Evolutionary conservation across 2,113 vertebrate genomes (phyloP), one percentile per base, ranked within the genome.

Genomic region (Vanacampus margaritifer): DNA sequence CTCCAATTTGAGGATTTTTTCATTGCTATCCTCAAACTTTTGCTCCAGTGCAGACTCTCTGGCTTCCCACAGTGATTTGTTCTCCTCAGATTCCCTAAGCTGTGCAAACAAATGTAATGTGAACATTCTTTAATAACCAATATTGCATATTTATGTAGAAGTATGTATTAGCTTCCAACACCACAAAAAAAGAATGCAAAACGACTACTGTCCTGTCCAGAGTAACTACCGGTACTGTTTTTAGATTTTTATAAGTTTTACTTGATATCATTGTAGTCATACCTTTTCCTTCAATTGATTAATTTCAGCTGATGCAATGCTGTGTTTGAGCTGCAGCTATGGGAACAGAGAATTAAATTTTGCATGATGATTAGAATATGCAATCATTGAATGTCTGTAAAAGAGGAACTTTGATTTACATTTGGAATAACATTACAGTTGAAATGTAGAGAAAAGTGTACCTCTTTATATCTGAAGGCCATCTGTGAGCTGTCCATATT

Each of bases 401-500:
- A 5, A 26, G 2, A 54, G 2, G 43, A 43, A 37, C 1, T 23
- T 39, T 35, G n/a, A 74, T 51, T 41, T 60, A 10, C 39, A 17
- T 62, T 23, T 62, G 13, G 23, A 45, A 43, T 24, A 43, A 26
- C 6, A 10, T 10, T 1, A 54, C 8, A 51, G 43, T 69, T 32
- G 39, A 6, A 9, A 21, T 48, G 36, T 35, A 5, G 16, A 5
- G n/a, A 24, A 43, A 17, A 16, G n/a, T 28, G 23, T 92, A 95
- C 95, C 94, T 96, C 94, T 90, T 95, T 95, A 80, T 95, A 94
- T 80, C 91, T 95, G 83, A 95, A 93, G 63, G 90, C 84, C 80
- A 95, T 91, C 73, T 94, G 92, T 69, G 93, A 84, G 45, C 90
- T 88, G 90, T 95, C 94, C 95, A 96, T 94, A 83, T 94, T 93